These are phyloP conservation scores for Caerostris extrusa DNA, from an alignment of 1,140 invertebrate genomes.

Conservation along the genomic window DNA sequence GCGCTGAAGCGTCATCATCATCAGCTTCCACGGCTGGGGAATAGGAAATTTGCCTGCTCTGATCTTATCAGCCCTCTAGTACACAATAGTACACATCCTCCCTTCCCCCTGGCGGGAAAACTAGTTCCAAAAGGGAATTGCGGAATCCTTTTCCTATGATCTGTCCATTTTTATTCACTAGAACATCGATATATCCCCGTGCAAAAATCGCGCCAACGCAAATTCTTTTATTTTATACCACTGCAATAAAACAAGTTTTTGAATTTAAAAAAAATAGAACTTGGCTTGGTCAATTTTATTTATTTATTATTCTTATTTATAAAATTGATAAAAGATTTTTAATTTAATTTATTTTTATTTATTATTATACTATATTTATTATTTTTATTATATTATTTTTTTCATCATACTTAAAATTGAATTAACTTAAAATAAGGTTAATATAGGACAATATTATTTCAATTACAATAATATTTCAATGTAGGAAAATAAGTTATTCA, in stretches of 20 bases:
- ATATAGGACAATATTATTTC: too few relatives aligned
- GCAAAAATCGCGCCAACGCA: not conserved
- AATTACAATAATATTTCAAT: too few relatives aligned
- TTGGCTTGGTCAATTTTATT: too few relatives aligned
- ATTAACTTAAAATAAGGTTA: too few relatives aligned
- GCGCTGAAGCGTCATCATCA: constrained; percentile 30
- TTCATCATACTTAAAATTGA: too few relatives aligned
- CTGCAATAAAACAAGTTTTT: not conserved
- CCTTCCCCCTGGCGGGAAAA: not conserved
- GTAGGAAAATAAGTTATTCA: too few relatives aligned
- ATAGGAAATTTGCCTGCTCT: constrained; percentile 16
- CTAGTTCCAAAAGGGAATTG: not conserved
- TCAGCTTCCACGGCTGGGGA: not conserved
- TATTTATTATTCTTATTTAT: too few relatives aligned
- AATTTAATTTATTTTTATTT: too few relatives aligned
- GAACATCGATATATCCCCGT: constrained; percentile 18
- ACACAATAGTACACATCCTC: not conserved
- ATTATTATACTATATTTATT: too few relatives aligned
- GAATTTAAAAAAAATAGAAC: not conserved
- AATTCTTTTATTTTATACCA: not conserved
- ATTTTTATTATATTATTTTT: too few relatives aligned
- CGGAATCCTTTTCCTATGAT: constrained; percentile 1
- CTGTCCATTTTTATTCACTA: constrained; percentile 17
- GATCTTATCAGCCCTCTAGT: constrained; percentile 12
- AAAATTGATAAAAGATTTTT: too few relatives aligned